These are phyloP conservation scores for Porites evermanni DNA, from an alignment of 92 coral and sea anemone species.

Conservation along the genomic window DNA sequence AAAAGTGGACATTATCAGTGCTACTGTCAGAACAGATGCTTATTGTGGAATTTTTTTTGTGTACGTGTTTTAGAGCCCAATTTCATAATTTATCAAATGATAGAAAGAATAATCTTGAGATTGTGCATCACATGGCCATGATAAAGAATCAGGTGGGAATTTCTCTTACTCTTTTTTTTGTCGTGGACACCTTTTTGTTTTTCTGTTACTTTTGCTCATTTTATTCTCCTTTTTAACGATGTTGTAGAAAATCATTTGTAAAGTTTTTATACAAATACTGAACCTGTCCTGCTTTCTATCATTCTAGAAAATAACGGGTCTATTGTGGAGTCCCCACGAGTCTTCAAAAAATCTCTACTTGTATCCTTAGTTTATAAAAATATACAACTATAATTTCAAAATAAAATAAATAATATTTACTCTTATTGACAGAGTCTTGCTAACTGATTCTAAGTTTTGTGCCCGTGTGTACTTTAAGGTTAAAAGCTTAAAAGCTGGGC, in stretches of 20 bases:
- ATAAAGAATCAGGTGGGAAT: slow-evolving; percentile 64
- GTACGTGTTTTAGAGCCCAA: slow-evolving; percentile 54
- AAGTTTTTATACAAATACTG: too few relatives aligned
- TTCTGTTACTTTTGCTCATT: neutral
- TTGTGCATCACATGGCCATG: slow-evolving; percentile 72
- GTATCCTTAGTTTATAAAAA: slow-evolving; percentile 71
- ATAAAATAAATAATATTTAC: too few relatives aligned
- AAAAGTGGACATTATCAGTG: too few relatives aligned
- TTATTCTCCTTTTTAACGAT: neutral
- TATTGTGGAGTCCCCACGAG: slow-evolving; percentile 90
- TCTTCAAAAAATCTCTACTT: slow-evolving; percentile 68
- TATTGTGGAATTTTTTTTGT: neutral
- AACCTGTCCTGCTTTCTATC: too few relatives aligned
- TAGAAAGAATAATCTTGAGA: slow-evolving; percentile 36
- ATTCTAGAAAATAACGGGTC: slow-evolving; percentile 73
- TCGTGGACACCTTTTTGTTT: neutral
- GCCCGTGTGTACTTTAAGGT: too few relatives aligned
- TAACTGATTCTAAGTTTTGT: too few relatives aligned
- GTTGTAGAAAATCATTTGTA: too few relatives aligned
- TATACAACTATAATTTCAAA: neutral
- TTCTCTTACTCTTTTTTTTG: neutral
- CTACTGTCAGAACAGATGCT: too few relatives aligned
- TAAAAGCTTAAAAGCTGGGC: too few relatives aligned
- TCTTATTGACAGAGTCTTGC: too few relatives aligned
- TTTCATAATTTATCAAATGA: slow-evolving; percentile 71